These are phyloP conservation scores for Operophtera brumata DNA, from an alignment of 2,888 invertebrate species.

Conservation along the genomic window DNA sequence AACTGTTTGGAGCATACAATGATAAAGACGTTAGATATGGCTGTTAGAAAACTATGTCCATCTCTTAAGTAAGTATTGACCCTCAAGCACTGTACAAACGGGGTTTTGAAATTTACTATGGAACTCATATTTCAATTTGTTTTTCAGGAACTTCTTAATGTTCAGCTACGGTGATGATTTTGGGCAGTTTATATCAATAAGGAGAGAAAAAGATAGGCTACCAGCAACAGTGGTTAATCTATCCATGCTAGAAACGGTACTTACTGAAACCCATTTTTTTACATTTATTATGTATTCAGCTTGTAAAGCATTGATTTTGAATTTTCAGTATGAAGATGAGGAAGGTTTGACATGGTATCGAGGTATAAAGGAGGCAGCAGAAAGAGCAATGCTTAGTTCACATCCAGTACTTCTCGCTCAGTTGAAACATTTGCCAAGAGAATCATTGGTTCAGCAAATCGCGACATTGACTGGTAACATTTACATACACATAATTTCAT, in stretches of 20 bases:
- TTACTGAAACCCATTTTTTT: neutral
- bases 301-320: neutral
- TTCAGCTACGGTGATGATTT: conserved; percentile 13
- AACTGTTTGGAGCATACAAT: neutral
- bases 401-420: conserved; percentile 15
- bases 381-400: conserved; percentile 6
- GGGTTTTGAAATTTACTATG: neutral
- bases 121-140: neutral
- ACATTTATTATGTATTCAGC: no score
- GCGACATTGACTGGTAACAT: conserved; percentile 14
- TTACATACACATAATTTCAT: no score
- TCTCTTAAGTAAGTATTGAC: conserved; percentile 19
- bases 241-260: conserved; percentile 14
- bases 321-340: conserved; percentile 7
- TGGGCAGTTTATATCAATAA: conserved; percentile 5
- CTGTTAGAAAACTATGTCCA: conserved; percentile 14
- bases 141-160: conserved; percentile 15
- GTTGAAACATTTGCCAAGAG: neutral
- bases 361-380: conserved; percentile 11
- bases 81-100: neutral
- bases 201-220: conserved; percentile 12
- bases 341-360: conserved; percentile 11
- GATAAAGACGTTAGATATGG: conserved; percentile 6
- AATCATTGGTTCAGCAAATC: conserved; percentile 14
- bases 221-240: conserved; percentile 20